Percentiles rank a stretch among this genome's conserved stretches.
Evolutionary conservation across 2,888 invertebrate genomes (phyloP).

Genomic region (Candidula unifasciata): DNA sequence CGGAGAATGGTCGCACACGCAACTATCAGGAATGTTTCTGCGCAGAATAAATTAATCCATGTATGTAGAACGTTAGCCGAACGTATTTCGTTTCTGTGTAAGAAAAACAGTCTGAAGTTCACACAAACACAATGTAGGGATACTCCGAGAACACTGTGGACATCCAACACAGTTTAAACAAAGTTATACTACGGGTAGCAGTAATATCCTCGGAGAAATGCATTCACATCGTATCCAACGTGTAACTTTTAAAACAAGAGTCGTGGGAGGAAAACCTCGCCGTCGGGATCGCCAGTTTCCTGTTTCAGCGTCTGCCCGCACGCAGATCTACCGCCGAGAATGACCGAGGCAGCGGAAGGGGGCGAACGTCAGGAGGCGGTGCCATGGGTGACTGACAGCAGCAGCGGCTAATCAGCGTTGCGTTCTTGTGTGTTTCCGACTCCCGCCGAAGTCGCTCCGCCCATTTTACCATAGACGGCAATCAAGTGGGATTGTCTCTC

Average conservation of each 20-base stretch:
- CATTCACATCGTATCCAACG: neutral
- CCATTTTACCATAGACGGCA: slow-evolving; percentile 45
- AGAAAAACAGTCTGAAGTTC: too few relatives aligned
- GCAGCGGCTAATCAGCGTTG: slow-evolving; percentile 44
- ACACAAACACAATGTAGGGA: too few relatives aligned
- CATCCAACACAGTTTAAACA: too few relatives aligned
- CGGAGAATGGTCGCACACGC: too few relatives aligned
- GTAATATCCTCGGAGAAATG: neutral
- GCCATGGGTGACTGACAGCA: slow-evolving; percentile 34
- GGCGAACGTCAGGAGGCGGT: slow-evolving; percentile 31
- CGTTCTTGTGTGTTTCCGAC: slow-evolving; percentile 31
- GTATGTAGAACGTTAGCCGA: too few relatives aligned
- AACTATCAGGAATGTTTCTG: too few relatives aligned
- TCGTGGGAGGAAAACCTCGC: neutral
- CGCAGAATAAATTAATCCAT: too few relatives aligned
- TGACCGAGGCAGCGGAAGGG: slow-evolving; percentile 19
- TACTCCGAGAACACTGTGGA: too few relatives aligned
- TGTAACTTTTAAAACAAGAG: neutral
- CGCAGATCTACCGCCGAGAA: slow-evolving; percentile 37
- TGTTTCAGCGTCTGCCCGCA: slow-evolving; percentile 43
- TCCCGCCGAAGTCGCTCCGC: slow-evolving; percentile 38
- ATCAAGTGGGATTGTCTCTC: slow-evolving; percentile 29
- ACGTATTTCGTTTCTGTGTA: too few relatives aligned
- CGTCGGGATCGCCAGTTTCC: neutral
- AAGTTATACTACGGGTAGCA: neutral